Evolutionary conservation across 2,888 invertebrate species (phyloP), one percentile per base, ranked within the genome.

Genomic region (Acanthoscelides obtectus): DNA sequence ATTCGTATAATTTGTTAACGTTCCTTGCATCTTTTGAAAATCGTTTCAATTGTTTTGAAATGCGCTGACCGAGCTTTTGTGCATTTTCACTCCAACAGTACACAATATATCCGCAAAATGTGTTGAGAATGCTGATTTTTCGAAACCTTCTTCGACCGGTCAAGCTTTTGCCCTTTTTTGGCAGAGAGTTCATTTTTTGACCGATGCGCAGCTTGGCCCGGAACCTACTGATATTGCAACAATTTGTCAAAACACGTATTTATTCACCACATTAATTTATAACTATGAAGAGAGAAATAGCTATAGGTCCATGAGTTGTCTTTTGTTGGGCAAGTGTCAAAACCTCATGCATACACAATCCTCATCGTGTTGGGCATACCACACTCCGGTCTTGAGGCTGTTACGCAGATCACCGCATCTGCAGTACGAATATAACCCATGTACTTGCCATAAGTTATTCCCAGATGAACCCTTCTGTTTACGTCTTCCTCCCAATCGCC

Each of bases 341-440:
- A 81, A 69, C 80, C 79, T 0, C 85, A 83, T 4, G 87, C 89
- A 77, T 90, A 90, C 19, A 89, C 83, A 2, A 94, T 86, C 75
- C 90, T 87, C 87, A 93, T 88, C 0, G 90, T 90, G 81, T 94
- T 93, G 0, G 92, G 91, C 79, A 89, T 90, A 0, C 92, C 92
- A 0, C 90, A 86, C 0, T 91, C 92, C 72, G 90, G 89, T 76
- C 88, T 88, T 88, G 91, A 92, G 0, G 93, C 92, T n/a, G 90
- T 91, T 19, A 95, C 88, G 20, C 93, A 84, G 22, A 94, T 88
- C 3, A 95, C 81, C 0, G 90, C 89, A 80, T 94, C 93, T 0
- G 92, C 92, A 17, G 88, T 86, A 76, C 89, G 86, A 45, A 94
- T 86, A 80, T 92, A 91, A 0, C 91, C 91, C 64, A 86, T 85